Conservation (phyloP, 2,888 invertebrate genomes). For the Monopis laevigella region DNA sequence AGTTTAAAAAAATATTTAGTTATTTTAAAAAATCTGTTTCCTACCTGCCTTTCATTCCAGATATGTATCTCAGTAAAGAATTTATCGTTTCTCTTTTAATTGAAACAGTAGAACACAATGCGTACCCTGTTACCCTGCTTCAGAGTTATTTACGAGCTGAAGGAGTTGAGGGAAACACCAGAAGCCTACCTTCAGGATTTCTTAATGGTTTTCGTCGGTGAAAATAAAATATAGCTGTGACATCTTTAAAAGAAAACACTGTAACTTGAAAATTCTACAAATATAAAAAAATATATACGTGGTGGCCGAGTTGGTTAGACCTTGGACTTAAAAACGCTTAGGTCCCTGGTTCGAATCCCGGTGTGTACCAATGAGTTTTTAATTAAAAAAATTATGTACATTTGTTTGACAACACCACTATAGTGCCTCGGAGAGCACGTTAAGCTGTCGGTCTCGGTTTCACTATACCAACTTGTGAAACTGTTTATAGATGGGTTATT, state of each 20-base stretch:
- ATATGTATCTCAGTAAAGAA: neutral
- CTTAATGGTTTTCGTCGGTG: conserved; percentile 7
- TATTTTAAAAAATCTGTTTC: too few species aligned
- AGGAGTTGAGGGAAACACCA: neutral
- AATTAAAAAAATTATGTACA: neutral
- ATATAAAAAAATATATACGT: too few species aligned
- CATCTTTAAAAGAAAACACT: neutral
- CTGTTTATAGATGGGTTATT: too few species aligned
- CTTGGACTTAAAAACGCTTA: too few species aligned
- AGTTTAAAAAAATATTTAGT: too few species aligned
- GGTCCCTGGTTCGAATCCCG: too few species aligned
- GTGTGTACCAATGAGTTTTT: neutral
- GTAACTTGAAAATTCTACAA: neutral
- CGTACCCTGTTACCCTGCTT: neutral
- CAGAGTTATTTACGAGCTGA: conserved; percentile 3
- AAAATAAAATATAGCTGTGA: conserved; percentile 3
- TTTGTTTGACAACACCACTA: neutral
- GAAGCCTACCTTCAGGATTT: conserved; percentile 5
- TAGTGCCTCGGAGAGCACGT: neutral
- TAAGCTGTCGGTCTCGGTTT: too few species aligned
- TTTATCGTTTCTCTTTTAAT: conserved; percentile 6
- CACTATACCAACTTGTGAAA: too few species aligned
- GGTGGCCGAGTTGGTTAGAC: too few species aligned
- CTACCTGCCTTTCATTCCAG: too few species aligned
- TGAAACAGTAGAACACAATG: conserved; percentile 5